Conservation (phyloP, 53 echinoderm and acorn worm species). For the Echinometra lucunter region DNA sequence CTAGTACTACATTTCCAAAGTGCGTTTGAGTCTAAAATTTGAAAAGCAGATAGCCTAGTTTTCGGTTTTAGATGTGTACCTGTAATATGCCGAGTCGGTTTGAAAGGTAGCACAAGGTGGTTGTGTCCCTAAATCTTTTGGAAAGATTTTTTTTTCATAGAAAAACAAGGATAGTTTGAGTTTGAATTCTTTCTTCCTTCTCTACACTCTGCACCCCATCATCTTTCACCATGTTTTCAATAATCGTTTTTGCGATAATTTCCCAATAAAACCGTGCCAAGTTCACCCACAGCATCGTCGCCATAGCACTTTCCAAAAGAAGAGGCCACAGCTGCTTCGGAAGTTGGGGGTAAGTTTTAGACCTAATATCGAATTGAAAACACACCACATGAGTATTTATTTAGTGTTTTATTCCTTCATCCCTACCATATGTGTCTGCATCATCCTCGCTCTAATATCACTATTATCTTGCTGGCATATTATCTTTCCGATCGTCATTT, state of each 20-base stretch:
- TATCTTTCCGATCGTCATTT: neutral
- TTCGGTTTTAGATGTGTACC: no score
- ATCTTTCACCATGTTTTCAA: neutral
- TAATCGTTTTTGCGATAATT: neutral
- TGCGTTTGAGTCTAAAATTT: no score
- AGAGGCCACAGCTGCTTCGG: neutral
- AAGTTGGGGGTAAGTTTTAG: neutral
- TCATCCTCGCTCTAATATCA: neutral
- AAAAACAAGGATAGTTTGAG: neutral
- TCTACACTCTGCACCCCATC: neutral
- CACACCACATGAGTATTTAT: conserved; percentile 1
- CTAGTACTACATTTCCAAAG: no score
- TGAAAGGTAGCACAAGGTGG: no score
- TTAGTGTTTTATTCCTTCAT: neutral
- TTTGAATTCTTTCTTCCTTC: neutral
- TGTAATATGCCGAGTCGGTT: no score
- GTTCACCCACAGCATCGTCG: neutral
- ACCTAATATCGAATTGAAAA: neutral
- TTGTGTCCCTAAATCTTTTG: no score
- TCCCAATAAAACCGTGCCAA: neutral
- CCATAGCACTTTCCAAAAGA: neutral
- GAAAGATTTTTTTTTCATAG: no score
- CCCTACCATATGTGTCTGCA: neutral
- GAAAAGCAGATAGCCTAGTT: no score
- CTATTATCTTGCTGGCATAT: neutral